Evolutionary conservation across 2,113 vertebrate genomes (phyloP).

Genomic region (Thamnaconus septentrionalis): DNA sequence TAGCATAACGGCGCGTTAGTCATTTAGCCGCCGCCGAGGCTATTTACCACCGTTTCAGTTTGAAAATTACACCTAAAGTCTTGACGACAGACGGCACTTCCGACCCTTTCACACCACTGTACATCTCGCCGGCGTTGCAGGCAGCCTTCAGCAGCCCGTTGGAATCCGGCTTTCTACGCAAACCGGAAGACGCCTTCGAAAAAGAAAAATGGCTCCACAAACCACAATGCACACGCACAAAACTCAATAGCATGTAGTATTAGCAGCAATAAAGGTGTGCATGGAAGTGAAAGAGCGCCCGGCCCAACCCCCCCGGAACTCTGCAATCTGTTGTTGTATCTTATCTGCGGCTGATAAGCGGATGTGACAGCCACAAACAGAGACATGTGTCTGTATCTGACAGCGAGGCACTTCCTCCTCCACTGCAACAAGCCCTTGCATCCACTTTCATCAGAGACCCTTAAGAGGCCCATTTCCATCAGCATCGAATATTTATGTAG

Average conservation of each 20-base stretch:
- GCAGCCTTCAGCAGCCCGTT: no score
- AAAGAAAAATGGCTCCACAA: no score
- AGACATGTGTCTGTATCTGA: constrained; percentile 10
- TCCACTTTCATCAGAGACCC: constrained; percentile 68
- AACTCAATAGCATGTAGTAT: no score
- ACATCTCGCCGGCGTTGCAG: no score
- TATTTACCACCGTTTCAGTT: no score
- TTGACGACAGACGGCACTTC: no score
- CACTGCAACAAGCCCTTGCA: constrained; percentile 53
- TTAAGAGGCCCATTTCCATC: constrained; percentile 49
- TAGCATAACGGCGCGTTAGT: constrained; percentile 21
- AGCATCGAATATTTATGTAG: constrained; percentile 50
- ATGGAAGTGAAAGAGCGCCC: no score
- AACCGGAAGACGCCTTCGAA: no score
- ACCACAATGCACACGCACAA: no score
- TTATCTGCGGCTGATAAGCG: constrained; percentile 13
- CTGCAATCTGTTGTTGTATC: constrained; percentile 31
- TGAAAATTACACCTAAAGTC: background rate
- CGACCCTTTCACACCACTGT: no score
- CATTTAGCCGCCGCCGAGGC: constrained; percentile 8
- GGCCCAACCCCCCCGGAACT: background rate
- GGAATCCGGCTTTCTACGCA: no score
- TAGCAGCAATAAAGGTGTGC: no score
- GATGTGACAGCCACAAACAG: constrained; percentile 7
- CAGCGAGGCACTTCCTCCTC: constrained; percentile 23